Evolutionary conservation across 2,797 vertebrate species (phyloP).

Genomic region (Pseudotriccus pelzelni): DNA sequence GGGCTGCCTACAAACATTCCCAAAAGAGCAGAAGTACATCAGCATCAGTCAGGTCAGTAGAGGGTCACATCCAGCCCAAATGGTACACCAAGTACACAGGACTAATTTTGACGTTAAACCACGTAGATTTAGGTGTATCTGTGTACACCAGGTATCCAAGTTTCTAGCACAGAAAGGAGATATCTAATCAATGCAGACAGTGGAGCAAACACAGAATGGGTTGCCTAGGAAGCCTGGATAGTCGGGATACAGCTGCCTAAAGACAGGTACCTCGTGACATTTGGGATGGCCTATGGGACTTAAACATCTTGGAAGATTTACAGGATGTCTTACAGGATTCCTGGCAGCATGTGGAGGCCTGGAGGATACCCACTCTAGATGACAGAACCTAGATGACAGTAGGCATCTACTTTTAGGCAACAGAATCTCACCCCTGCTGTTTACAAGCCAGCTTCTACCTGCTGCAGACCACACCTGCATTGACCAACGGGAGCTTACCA

Average conservation of each 20-base stretch:
- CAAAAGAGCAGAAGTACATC: neutral
- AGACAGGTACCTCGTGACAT: neutral
- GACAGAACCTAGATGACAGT: neutral
- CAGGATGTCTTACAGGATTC: neutral
- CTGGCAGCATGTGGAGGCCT: neutral
- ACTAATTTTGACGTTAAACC: neutral
- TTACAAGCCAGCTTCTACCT: neutral
- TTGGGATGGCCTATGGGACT: neutral
- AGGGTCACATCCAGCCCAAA: neutral
- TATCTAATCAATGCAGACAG: neutral
- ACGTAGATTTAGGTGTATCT: neutral
- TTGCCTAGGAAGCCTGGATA: neutral
- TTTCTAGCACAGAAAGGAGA: neutral
- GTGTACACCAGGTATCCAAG: neutral
- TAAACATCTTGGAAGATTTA: neutral
- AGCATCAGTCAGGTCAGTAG: neutral
- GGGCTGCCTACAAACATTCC: neutral
- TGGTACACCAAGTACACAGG: neutral
- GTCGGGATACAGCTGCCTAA: neutral
- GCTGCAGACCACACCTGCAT: neutral
- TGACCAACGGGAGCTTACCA: neutral
- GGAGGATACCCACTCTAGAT: neutral
- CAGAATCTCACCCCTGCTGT: neutral
- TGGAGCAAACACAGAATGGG: neutral
- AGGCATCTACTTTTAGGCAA: neutral